These are phyloP conservation scores for Chlorops oryzae DNA, from an alignment of 1,140 invertebrate species.

Conservation along the genomic window DNA sequence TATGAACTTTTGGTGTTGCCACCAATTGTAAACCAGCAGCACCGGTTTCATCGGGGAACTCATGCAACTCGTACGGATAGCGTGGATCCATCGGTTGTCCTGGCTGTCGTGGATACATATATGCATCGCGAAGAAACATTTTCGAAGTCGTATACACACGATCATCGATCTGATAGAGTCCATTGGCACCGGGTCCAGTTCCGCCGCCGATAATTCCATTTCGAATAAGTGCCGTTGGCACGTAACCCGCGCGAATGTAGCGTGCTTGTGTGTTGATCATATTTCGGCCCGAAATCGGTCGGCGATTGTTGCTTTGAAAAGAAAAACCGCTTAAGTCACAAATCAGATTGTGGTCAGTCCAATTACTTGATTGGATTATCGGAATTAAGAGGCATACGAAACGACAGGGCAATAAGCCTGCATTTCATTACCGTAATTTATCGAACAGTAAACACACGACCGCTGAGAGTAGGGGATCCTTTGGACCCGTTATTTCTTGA, in stretches of 20 bases:
- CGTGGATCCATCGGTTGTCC: slow-evolving; percentile 43
- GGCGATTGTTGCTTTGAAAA: too few relatives aligned
- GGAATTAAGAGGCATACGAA: too few relatives aligned
- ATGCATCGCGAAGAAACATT: slow-evolving; percentile 42
- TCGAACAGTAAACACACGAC: too few relatives aligned
- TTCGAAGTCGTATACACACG: slow-evolving; percentile 42
- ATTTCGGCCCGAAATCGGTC: too few relatives aligned
- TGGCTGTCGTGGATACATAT: slow-evolving; percentile 44
- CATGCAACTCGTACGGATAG: slow-evolving; percentile 39
- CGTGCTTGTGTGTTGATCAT: slow-evolving; percentile 13
- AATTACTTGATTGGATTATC: too few relatives aligned
- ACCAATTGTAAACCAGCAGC: slow-evolving; percentile 39
- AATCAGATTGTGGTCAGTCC: too few relatives aligned
- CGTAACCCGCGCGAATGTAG: slow-evolving; percentile 28
- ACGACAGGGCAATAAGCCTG: too few relatives aligned
- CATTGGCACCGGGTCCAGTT: slow-evolving; percentile 33
- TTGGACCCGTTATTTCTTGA: too few relatives aligned
- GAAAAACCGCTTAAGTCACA: too few relatives aligned
- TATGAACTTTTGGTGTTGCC: slow-evolving; percentile 38
- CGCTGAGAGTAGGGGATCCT: too few relatives aligned
- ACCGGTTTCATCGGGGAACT: slow-evolving; percentile 39
- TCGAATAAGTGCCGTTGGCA: slow-evolving; percentile 35
- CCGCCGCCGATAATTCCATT: slow-evolving; percentile 42
- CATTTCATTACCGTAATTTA: too few relatives aligned
- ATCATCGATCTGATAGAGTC: slow-evolving; percentile 41